These are phyloP conservation scores for Otus sunia DNA, from an alignment of 2,113 vertebrate species.

Conservation along the genomic window DNA sequence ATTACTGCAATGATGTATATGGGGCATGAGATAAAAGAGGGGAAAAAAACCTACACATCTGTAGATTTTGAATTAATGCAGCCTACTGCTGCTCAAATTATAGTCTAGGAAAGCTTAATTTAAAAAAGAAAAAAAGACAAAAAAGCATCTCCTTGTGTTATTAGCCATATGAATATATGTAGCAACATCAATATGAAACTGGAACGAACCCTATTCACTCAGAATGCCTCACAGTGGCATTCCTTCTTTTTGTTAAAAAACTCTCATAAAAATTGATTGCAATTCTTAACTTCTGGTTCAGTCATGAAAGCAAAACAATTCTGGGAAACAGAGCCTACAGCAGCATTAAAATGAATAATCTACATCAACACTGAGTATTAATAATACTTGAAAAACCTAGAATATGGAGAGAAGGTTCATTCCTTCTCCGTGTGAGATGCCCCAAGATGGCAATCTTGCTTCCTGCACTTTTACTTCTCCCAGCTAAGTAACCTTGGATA, in stretches of 20 bases:
- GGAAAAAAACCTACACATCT: accelerated
- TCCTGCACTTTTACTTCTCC: not conserved
- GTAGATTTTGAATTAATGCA: not conserved
- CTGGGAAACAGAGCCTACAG: not conserved
- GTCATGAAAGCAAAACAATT: not conserved
- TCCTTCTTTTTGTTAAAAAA: not conserved
- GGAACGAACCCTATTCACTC: not conserved
- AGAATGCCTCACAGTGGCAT: not conserved
- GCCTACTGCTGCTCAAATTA: not conserved
- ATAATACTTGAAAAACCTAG: not conserved
- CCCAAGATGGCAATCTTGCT: not conserved
- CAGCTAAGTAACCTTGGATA: not conserved
- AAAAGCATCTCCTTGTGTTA: not conserved
- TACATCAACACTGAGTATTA: not conserved
- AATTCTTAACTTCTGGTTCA: not conserved
- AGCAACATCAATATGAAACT: not conserved
- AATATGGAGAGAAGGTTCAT: not conserved
- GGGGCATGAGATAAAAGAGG: not conserved
- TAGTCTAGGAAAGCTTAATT: not conserved
- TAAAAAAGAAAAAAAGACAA: not conserved
- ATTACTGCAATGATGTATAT: not conserved
- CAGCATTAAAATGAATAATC: not conserved
- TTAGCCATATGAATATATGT: not conserved
- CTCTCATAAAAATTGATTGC: not conserved
- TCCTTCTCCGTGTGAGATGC: not conserved